Percentiles rank a stretch among this genome's conserved stretches.
phyloP scores from a whole-genome alignment of 2,888 invertebrate species.

The Resseliella maxima region DNA sequence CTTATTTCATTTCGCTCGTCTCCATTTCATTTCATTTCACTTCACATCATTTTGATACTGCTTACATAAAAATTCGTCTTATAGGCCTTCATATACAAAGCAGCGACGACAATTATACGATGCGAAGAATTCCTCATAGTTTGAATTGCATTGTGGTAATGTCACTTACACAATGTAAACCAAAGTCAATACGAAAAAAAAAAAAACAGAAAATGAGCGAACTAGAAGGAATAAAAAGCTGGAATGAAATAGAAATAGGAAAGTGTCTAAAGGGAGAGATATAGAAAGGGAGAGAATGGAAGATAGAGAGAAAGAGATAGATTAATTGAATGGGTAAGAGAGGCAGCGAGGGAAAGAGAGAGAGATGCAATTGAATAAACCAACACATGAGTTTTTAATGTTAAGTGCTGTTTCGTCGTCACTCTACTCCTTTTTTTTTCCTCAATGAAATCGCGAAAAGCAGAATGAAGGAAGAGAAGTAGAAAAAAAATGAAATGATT shows the following conservation, averaged over 20 bases:
- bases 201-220: too few relatives aligned
- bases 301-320: too few relatives aligned
- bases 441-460: background rate
- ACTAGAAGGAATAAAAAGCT: too few relatives aligned
- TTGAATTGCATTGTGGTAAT: conserved; percentile 24
- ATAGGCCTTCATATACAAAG: background rate
- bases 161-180: conserved; percentile 9
- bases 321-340: too few relatives aligned
- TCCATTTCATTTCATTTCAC: background rate
- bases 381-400: conserved; percentile 37
- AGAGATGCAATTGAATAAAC: background rate
- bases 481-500: background rate
- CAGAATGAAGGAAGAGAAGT: background rate
- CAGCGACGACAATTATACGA: conserved; percentile 32
- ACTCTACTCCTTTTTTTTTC: background rate
- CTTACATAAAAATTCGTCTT: too few relatives aligned
- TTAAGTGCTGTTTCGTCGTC: conserved; percentile 17
- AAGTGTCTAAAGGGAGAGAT: too few relatives aligned
- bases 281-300: too few relatives aligned
- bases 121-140: background rate
- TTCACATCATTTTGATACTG: too few relatives aligned
- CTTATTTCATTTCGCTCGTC: background rate
- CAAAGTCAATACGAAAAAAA: background rate
- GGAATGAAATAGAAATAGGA: too few relatives aligned
- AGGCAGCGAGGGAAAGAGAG: too few relatives aligned